These are phyloP conservation scores for Diacarnus erythraeanus DNA, from an alignment of 37 sponge, comb jelly and placozoan genomes.

Conservation along the genomic window DNA sequence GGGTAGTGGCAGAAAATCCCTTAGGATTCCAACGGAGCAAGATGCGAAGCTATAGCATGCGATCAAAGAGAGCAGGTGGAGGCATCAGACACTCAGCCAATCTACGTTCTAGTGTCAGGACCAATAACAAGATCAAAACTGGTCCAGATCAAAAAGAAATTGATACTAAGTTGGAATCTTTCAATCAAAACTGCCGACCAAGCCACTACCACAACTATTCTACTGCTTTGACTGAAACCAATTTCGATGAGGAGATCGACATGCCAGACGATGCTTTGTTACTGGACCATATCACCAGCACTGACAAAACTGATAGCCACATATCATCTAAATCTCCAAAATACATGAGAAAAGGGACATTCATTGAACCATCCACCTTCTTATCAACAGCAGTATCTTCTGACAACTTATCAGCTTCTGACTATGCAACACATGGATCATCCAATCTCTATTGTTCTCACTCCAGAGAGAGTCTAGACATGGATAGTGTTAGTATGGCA, in stretches of 20 bases:
- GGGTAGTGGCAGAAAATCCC: not conserved
- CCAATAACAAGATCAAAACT: not conserved
- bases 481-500: slow-evolving; percentile 1
- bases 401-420: too few relatives aligned
- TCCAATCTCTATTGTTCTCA: not conserved
- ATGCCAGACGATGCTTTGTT: slow-evolving; percentile 51
- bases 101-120: slow-evolving; percentile 1
- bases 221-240: not conserved
- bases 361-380: not conserved
- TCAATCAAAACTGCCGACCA: slow-evolving; percentile 28
- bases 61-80: slow-evolving; percentile 3
- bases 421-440: too few relatives aligned
- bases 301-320: not conserved
- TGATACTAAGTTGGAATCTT: not conserved
- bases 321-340: not conserved
- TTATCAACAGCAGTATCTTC: not conserved
- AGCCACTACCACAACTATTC: slow-evolving; percentile 29
- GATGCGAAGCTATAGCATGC: slow-evolving; percentile 60
- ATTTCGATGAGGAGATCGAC: slow-evolving; percentile 50
- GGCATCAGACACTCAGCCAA: not conserved
- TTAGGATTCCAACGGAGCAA: slow-evolving; percentile 53
- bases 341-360: not conserved
- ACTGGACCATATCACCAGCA: not conserved
- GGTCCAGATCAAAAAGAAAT: slow-evolving; percentile 1
- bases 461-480: slow-evolving; percentile 29